These are phyloP conservation scores for Paedocypris sp. DNA, from an alignment of 2,113 vertebrate species.

Conservation along the genomic window DNA sequence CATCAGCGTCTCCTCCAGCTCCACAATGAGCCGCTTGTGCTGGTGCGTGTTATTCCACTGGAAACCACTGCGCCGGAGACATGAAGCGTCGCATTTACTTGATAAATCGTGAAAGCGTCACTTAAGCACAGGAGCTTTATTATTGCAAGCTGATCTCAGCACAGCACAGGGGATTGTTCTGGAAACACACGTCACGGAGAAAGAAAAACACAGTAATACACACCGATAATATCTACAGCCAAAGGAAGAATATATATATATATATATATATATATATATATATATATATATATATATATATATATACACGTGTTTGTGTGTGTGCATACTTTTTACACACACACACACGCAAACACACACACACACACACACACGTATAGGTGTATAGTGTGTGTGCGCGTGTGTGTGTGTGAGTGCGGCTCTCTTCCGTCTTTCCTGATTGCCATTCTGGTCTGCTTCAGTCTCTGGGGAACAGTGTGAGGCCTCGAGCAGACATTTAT, in stretches of 20 bases:
- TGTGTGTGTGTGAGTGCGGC: conserved; percentile 35
- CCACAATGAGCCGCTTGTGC: conserved; percentile 69
- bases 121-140: conserved; percentile 49
- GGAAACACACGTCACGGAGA: no score
- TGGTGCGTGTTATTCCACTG: conserved; percentile 65
- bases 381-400: conserved; percentile 35
- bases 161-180: no score
- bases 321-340: no score
- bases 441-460: conserved; percentile 65
- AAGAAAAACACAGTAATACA: conserved; percentile 47
- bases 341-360: no score
- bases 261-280: no score
- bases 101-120: conserved; percentile 62
- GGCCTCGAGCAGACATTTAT: conserved; percentile 65
- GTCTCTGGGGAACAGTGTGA: conserved; percentile 52
- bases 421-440: conserved; percentile 55
- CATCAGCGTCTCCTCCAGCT: conserved; percentile 42
- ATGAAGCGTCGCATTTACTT: conserved; percentile 63
- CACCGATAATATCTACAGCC: no score
- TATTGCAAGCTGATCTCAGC: conserved; percentile 49
- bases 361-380: no score
- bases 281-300: no score
- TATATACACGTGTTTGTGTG: no score
- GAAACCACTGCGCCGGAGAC: conserved; percentile 59
- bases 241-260: no score